Percentiles rank a stretch among this genome's conserved stretches.
Conservation (phyloP, 2,113 vertebrate species). For the Condylura cristata region DNA sequence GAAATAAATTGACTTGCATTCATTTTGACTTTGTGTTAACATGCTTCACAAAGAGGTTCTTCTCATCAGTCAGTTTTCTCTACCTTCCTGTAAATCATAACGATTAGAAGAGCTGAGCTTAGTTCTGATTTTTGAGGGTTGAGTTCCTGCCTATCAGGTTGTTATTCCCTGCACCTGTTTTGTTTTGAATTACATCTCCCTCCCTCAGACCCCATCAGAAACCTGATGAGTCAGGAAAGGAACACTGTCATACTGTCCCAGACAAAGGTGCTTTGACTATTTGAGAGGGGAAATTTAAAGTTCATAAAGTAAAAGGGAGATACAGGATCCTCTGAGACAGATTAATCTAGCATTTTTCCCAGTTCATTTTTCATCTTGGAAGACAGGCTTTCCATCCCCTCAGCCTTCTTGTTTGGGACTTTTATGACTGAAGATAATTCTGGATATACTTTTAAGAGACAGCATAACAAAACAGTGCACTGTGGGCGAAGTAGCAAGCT, state of each 20-base stretch:
- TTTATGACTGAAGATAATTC: conserved; percentile 55
- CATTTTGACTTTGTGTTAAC: background rate
- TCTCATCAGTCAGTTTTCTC: conserved; percentile 22
- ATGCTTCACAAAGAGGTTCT: background rate
- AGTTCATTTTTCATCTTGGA: conserved; percentile 79
- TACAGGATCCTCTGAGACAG: conserved; percentile 66
- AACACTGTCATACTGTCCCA: conserved; percentile 70
- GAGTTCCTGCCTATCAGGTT: conserved; percentile 52
- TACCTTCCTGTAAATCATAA: conserved; percentile 64
- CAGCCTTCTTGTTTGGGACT: conserved; percentile 38
- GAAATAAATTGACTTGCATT: background rate
- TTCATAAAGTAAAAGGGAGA: conserved; percentile 67
- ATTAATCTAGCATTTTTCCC: conserved; percentile 69
- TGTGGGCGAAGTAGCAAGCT: background rate
- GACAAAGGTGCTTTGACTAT: conserved; percentile 82
- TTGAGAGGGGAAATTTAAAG: conserved; percentile 65
- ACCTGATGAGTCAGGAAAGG: conserved; percentile 76
- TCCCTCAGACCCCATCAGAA: conserved; percentile 16
- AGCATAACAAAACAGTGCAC: background rate
- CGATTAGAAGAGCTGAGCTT: conserved; percentile 30
- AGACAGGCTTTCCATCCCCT: conserved; percentile 33
- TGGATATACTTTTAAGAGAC: conserved; percentile 1
- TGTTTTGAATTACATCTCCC: conserved; percentile 79
- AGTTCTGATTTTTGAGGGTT: conserved; percentile 42
- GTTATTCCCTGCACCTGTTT: conserved; percentile 83